A percentile compares a stretch with the other conserved stretches of the same genome.
Conservation (phyloP, 2,797 vertebrate genomes). For the Gymnothorax reevesii region DNA sequence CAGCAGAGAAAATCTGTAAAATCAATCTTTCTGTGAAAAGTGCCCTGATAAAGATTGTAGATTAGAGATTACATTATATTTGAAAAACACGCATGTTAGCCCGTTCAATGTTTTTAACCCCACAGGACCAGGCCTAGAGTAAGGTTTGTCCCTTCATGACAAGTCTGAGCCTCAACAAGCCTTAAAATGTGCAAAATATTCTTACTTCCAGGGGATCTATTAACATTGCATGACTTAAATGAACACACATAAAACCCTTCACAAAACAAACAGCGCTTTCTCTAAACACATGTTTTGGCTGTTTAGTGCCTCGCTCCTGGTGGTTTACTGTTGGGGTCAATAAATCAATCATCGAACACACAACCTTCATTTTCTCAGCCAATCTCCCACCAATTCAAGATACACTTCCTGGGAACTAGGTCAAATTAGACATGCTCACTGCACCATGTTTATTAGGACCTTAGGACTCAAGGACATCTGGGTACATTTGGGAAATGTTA, state of each 20-base stretch:
- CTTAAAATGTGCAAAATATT: not conserved
- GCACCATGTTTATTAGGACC: not conserved
- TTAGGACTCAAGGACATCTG: not conserved
- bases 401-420: constrained; percentile 1
- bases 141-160: too few species aligned
- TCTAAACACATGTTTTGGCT: not conserved
- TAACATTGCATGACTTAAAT: not conserved
- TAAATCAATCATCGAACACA: not conserved
- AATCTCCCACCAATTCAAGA: not conserved
- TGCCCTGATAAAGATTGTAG: not conserved
- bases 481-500: not conserved
- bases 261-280: not conserved
- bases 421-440: not conserved
- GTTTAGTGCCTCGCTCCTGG: not conserved
- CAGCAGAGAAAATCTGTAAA: not conserved
- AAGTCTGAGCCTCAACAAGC: not conserved
- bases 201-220: not conserved
- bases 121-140: too few species aligned
- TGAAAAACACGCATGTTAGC: not conserved
- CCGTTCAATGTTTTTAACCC: not conserved
- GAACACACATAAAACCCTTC: not conserved
- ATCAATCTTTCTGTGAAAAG: not conserved
- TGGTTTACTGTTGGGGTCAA: not conserved
- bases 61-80: not conserved
- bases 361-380: not conserved